phyloP scores from a whole-genome alignment of 2,888 invertebrate species.

The Pyralis farinalis region DNA sequence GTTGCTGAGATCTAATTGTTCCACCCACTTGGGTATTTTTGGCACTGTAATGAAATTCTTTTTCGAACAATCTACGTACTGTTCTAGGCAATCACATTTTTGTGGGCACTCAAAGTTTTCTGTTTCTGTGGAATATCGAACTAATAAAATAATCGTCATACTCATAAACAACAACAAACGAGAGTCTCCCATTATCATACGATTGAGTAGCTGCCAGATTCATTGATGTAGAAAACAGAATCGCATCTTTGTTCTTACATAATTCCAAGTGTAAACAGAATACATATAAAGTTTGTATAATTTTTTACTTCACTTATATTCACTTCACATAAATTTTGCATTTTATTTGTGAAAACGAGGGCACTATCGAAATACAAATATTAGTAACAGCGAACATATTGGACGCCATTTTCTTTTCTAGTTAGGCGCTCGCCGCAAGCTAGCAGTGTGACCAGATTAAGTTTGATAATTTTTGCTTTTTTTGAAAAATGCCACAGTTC shows the following conservation, averaged over 20 bases:
- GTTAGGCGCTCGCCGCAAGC: no score
- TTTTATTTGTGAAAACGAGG: constrained; percentile 39
- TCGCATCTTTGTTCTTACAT: constrained; percentile 62
- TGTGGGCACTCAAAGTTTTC: constrained; percentile 82
- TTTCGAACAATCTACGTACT: constrained; percentile 88
- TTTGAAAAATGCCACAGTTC: no score
- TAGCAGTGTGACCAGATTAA: no score
- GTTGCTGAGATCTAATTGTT: constrained; percentile 84
- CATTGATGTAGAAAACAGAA: constrained; percentile 42
- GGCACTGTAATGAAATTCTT: constrained; percentile 86
- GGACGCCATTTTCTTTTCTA: constrained; percentile 65
- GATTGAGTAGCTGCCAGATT: constrained; percentile 59
- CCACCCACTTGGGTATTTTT: constrained; percentile 88
- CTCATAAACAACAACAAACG: constrained; percentile 66
- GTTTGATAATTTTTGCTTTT: no score
- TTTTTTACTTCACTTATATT: constrained; percentile 40
- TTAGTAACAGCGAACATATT: constrained; percentile 49
- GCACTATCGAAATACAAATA: constrained; percentile 43
- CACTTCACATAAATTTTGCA: constrained; percentile 44
- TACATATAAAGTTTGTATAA: constrained; percentile 33
- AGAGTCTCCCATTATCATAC: constrained; percentile 74
- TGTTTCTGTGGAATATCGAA: constrained; percentile 47
- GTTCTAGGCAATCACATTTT: constrained; percentile 86
- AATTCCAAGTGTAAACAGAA: constrained; percentile 41
- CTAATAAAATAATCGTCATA: constrained; percentile 47